These are phyloP conservation scores for Coenonympha glycerion DNA, from an alignment of 2,888 invertebrate genomes.

Conservation along the genomic window DNA sequence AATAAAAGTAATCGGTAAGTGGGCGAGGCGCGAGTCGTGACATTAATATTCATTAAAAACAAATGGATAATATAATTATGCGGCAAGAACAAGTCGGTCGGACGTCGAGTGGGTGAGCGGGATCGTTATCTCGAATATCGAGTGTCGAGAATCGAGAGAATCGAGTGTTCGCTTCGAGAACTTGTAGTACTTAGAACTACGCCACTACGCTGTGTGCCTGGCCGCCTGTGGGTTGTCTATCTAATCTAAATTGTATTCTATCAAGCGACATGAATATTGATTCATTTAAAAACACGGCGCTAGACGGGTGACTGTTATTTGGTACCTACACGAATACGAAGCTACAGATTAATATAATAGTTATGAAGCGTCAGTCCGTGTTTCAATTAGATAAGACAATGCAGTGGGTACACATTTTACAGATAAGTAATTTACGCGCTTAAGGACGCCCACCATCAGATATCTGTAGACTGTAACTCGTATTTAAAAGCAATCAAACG, in stretches of 20 bases:
- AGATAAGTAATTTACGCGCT: too few species aligned
- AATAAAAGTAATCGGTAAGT: constrained; percentile 43
- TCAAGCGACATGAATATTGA: too few species aligned
- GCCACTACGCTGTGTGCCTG: background rate
- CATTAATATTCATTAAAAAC: constrained; percentile 71
- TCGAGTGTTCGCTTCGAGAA: constrained; percentile 31
- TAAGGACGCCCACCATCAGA: too few species aligned
- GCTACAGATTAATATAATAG: too few species aligned
- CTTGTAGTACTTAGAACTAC: background rate
- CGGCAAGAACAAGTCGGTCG: constrained; percentile 59
- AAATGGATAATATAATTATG: constrained; percentile 69
- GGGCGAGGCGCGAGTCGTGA: constrained; percentile 38
- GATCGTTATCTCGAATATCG: constrained; percentile 64
- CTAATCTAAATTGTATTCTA: constrained; percentile 64
- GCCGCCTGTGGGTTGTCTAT: constrained; percentile 53
- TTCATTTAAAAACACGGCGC: too few species aligned
- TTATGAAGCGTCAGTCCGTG: too few species aligned
- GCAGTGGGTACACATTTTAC: too few species aligned
- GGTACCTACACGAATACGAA: too few species aligned
- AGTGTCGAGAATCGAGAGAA: constrained; percentile 34
- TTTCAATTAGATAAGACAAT: too few species aligned
- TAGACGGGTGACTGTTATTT: too few species aligned
- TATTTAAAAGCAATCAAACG: too few species aligned
- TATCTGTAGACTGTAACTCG: too few species aligned
- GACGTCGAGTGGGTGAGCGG: constrained; percentile 54